These are phyloP conservation scores for Stenodera caucasica DNA, from an alignment of 2,888 invertebrate species.

Conservation along the genomic window DNA sequence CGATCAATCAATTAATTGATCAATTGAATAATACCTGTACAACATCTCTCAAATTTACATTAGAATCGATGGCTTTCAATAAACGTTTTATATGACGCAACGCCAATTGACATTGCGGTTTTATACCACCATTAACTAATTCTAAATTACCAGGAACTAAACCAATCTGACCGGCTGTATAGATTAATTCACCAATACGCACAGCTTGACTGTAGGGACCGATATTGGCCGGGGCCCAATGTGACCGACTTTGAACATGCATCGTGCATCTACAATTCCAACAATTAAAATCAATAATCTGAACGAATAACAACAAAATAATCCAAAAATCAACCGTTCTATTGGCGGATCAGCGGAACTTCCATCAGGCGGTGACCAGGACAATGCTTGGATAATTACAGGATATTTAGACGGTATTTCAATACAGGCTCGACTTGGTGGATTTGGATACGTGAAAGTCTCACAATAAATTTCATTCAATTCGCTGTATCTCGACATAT, in stretches of 20 bases:
- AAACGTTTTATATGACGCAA: conserved; percentile 82
- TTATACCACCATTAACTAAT: conserved; percentile 75
- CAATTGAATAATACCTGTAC: conserved; percentile 72
- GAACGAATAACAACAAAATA: conserved; percentile 29
- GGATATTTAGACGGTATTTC: conserved; percentile 73
- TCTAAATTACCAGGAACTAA: conserved; percentile 81
- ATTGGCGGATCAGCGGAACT: conserved; percentile 39
- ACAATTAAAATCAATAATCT: conserved; percentile 6
- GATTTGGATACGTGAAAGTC: conserved; percentile 74
- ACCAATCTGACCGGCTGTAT: conserved; percentile 91
- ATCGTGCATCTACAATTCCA: conserved; percentile 67
- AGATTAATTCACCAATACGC: conserved; percentile 80
- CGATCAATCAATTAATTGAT: conserved; percentile 6
- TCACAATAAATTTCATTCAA: conserved; percentile 78
- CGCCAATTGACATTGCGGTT: conserved; percentile 79
- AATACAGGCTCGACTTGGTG: conserved; percentile 85
- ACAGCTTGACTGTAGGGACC: conserved; percentile 95
- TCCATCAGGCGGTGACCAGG: conserved; percentile 55
- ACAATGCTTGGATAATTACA: conserved; percentile 76
- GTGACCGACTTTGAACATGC: conserved; percentile 94
- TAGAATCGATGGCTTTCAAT: conserved; percentile 76
- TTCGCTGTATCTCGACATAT: conserved; percentile 76
- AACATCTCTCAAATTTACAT: conserved; percentile 78
- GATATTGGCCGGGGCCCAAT: conserved; percentile 98
- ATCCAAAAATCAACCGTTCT: conserved; percentile 45